Evolutionary conservation across 2,797 vertebrate species (phyloP), one percentile per base, ranked within the genome.

Genomic region (Sebastolobus altivelis): DNA sequence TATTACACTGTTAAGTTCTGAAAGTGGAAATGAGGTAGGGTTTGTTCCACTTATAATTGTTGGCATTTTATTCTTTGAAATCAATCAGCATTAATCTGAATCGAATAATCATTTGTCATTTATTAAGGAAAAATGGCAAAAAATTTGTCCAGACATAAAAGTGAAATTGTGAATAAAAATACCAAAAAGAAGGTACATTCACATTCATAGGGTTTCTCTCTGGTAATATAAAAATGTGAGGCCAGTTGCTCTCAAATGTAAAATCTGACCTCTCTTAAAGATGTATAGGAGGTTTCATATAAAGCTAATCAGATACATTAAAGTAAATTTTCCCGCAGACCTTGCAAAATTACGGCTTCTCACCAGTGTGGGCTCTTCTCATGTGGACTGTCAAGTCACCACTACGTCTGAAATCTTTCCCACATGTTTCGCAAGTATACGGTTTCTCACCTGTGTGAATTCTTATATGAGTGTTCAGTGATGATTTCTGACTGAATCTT

Each of bases 71-170:
- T 20, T 62, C 60, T 62, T 22, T 37, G 6, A 35, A 12, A 37
- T 62, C 0, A 55, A 0, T 54, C 12, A 0, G 10, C 9, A 54
- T 54, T 54, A 61, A 61, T 35, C 3, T 0, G 0, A 12, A 55
- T 22, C 7, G 25, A 31, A 20, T 4, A 3, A 62, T 37, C 33
- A 61, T 33, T 31, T 58, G 55, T 29, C 31, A 35, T 35, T 60
- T 60, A 49, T 20, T 20, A 0, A 13, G 56, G 56, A 31, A 31
- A 18, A 49, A 59, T 31, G 33, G 3, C 33, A n/a, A 61, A 61
- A n/a, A n/a, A n/a, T 62, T 20, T 62, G 18, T 16, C 35, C 20
- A 62, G 20, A 13, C 16, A 60, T 20, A 33, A 33, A 49, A 49
- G 29, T 33, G 29, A 59, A n/a, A 35, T 22, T 38, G 60, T 38